phyloP scores from a whole-genome alignment of 2,113 vertebrate species.

The Urocynchramus pylzowi region DNA sequence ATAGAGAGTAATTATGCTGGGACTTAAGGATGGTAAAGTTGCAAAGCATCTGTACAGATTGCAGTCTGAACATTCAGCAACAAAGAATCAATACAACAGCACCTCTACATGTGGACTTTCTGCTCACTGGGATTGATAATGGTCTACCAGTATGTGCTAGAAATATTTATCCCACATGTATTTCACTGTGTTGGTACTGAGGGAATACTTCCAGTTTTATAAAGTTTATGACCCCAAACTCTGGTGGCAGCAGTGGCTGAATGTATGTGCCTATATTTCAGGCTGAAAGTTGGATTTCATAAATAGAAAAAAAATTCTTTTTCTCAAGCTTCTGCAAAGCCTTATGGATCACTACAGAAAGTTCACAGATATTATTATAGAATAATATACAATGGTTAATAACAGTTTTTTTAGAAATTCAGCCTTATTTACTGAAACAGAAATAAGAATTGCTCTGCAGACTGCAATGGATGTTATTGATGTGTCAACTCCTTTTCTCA shows the following conservation, averaged over 20 bases:
- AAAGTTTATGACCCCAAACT: neutral
- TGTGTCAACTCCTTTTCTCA: neutral
- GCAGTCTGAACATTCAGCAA: neutral
- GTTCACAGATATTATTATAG: neutral
- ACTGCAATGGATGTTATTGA: neutral
- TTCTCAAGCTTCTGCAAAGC: neutral
- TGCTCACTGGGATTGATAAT: neutral
- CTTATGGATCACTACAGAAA: neutral
- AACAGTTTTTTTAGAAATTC: neutral
- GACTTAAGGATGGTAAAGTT: neutral
- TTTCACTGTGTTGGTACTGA: neutral
- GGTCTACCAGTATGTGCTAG: neutral
- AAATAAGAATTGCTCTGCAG: neutral
- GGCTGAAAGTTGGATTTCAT: neutral
- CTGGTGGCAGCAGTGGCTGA: neutral
- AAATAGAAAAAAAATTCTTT: neutral
- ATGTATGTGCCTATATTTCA: neutral
- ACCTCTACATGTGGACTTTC: neutral
- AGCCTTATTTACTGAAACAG: neutral
- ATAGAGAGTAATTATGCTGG: neutral
- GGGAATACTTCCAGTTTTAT: neutral
- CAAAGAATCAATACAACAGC: neutral
- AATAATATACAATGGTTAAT: neutral
- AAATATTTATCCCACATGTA: neutral
- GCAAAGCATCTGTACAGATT: neutral